Evolutionary conservation across 2,113 vertebrate genomes (phyloP).

Genomic region (Petroica traversi): DNA sequence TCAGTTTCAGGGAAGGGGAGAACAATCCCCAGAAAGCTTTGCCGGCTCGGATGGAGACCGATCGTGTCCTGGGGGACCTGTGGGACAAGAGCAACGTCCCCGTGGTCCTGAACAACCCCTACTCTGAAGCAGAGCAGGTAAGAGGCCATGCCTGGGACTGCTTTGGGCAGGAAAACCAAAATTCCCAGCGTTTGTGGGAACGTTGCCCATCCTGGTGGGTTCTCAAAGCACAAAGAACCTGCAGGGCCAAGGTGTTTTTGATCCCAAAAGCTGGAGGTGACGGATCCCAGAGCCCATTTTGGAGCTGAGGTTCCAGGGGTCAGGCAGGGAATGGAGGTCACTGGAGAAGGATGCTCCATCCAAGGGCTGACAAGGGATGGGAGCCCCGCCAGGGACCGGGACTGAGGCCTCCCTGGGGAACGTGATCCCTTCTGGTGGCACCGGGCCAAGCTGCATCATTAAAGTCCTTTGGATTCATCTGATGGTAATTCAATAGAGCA

Average conservation of each 20-base stretch:
- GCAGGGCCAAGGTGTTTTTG: accelerated
- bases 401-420: not conserved
- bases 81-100: slow-evolving; percentile 77
- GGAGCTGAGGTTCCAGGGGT: accelerated
- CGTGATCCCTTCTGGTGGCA: not conserved
- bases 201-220: not conserved
- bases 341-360: not conserved
- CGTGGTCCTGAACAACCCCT: slow-evolving; percentile 78
- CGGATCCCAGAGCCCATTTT: accelerated
- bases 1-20: slow-evolving; percentile 79
- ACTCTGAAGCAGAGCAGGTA: slow-evolving; percentile 84
- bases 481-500: slow-evolving; percentile 22
- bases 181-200: not conserved
- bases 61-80: slow-evolving; percentile 74
- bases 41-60: slow-evolving; percentile 75
- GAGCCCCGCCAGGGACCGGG: not conserved
- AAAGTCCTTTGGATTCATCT: not conserved
- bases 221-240: not conserved
- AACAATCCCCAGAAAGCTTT: slow-evolving; percentile 70
- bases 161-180: not conserved
- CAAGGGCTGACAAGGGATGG: not conserved
- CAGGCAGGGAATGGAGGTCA: not conserved
- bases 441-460: not conserved
- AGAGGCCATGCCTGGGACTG: not conserved
- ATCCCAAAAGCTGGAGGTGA: not conserved